Evolutionary conservation across 1,140 invertebrate species (phyloP).

Genomic region (Trachelipus rathkii): DNA sequence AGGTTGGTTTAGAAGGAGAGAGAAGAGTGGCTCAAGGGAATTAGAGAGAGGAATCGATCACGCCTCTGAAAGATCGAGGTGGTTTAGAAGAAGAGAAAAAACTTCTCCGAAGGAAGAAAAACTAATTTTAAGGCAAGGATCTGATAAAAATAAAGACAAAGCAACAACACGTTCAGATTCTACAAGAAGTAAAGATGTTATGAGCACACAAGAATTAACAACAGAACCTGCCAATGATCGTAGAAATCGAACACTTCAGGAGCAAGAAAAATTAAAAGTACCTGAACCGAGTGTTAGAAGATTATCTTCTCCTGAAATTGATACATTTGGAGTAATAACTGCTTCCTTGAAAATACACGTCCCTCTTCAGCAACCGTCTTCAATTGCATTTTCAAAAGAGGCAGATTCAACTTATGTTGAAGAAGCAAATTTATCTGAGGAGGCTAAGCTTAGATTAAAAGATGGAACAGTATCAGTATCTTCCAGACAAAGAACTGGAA

Average conservation of each 20-base stretch:
- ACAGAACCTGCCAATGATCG: constrained; percentile 18
- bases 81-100: constrained; percentile 44
- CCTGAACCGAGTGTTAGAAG: constrained; percentile 43
- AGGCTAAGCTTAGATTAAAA: constrained; percentile 51
- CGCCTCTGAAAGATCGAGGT: constrained; percentile 32
- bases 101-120: constrained; percentile 35
- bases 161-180: neutral
- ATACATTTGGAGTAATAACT: constrained; percentile 61
- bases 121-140: constrained; percentile 43
- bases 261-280: constrained; percentile 39
- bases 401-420: constrained; percentile 69
- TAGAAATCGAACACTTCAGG: constrained; percentile 33
- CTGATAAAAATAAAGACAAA: constrained; percentile 33
- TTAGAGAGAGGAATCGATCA: constrained; percentile 34
- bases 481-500: constrained; percentile 51
- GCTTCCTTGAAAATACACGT: constrained; percentile 73
- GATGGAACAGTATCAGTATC: constrained; percentile 42
- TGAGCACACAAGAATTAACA: constrained; percentile 23
- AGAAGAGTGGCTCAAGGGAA: constrained; percentile 38
- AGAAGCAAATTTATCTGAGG: constrained; percentile 50
- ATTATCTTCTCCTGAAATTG: constrained; percentile 48
- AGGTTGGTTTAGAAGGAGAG: constrained; percentile 32
- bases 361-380: constrained; percentile 48
- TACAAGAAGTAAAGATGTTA: constrained; percentile 35
- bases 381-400: constrained; percentile 58